phyloP scores from a whole-genome alignment of 2,113 vertebrate species.

The Sander vitreus region DNA sequence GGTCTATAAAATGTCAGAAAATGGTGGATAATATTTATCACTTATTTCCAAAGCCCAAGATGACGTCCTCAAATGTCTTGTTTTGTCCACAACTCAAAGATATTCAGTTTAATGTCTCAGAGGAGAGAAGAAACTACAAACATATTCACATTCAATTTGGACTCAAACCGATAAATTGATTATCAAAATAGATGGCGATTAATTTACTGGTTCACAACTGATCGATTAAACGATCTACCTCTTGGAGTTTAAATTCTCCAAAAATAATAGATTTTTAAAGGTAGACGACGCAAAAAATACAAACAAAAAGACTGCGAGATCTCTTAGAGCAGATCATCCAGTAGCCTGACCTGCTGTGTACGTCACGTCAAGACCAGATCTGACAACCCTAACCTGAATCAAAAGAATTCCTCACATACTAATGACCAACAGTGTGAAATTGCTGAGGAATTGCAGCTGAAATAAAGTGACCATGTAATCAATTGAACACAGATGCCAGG shows the following conservation, averaged over 20 bases:
- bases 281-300: not conserved
- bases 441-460: constrained; percentile 18
- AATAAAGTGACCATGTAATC: constrained; percentile 13
- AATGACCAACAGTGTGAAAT: constrained; percentile 54
- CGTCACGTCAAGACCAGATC: not conserved
- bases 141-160: no score
- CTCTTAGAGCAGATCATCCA: not conserved
- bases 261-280: not conserved
- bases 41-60: no score
- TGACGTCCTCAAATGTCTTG: no score
- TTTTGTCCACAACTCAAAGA: no score
- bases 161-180: no score
- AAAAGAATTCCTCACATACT: constrained; percentile 46
- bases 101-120: no score
- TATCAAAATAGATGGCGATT: no score
- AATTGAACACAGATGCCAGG: constrained; percentile 7
- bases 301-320: not conserved
- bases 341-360: not conserved
- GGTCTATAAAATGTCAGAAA: no score
- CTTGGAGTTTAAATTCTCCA: not conserved
- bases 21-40: no score
- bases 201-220: no score
- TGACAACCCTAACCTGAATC: constrained; percentile 22
- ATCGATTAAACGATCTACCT: not conserved
- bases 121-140: no score